Percentiles rank a stretch among this genome's conserved stretches.
These are phyloP conservation scores for Hepsetus odoe DNA, from an alignment of 2,113 vertebrate genomes.

Conservation along the genomic window DNA sequence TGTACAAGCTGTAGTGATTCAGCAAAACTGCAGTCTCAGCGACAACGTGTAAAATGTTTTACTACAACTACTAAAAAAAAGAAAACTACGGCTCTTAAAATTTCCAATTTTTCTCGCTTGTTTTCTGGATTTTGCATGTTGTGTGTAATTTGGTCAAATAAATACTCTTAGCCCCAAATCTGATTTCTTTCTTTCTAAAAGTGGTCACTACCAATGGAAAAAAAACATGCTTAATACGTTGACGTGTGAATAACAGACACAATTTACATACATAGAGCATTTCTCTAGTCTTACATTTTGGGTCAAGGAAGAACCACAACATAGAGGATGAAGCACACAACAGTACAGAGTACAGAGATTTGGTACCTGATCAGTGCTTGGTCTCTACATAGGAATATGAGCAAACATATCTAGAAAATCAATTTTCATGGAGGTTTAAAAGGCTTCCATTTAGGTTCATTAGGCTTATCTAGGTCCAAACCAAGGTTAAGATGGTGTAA, in stretches of 20 bases:
- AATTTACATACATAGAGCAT: not conserved
- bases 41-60: constrained; percentile 52
- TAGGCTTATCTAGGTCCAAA: not conserved
- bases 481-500: not conserved
- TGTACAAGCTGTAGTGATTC: constrained; percentile 46
- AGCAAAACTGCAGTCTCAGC: constrained; percentile 44
- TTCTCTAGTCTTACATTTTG: not conserved
- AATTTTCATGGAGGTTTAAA: not conserved
- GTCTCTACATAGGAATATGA: constrained; percentile 45
- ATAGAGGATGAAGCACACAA: too few species aligned
- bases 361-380: constrained; percentile 38
- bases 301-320: not conserved
- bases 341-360: not conserved
- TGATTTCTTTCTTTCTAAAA: constrained; percentile 16
- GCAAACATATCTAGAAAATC: constrained; percentile 53
- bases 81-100: constrained; percentile 50
- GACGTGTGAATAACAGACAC: not conserved
- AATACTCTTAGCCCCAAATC: constrained; percentile 40
- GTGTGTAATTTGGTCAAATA: constrained; percentile 50
- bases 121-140: constrained; percentile 54
- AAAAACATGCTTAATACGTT: not conserved
- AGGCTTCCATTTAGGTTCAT: not conserved
- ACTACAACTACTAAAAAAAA: constrained; percentile 57
- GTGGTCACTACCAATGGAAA: not conserved
- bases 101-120: constrained; percentile 55